Evolutionary conservation across 2,797 vertebrate genomes (phyloP), one percentile per base, ranked within the genome.

Genomic region (Darevskia nairensis): DNA sequence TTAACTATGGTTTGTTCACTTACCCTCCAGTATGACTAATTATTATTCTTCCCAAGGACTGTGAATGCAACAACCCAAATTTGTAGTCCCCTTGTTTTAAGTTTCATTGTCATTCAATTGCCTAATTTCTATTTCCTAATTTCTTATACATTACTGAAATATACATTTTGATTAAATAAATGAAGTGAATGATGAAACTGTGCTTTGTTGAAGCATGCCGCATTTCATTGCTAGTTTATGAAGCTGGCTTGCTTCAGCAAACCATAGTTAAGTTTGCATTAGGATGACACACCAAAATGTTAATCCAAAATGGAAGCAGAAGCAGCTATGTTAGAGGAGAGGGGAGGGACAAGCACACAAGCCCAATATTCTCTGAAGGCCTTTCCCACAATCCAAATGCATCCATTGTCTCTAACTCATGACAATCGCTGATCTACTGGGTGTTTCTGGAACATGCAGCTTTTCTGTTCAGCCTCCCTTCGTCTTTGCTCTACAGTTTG

Each of bases 401-500:
- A 77, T 29, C 44, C 75, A 27, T 3, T 44, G 23, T 41, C 41
- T 29, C 4, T n/a, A 78, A 50, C 59, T 93, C 88, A 91, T 93
- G 86, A 92, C 88, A 94, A 92, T 92, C 92, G 83, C 85, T 80
- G 55, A 90, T 92, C 91, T 87, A 89, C 25, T 90, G 86, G 88
- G 86, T 90, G 91, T 82, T 85, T 95, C 91, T 86, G 69, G 85
- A 92, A 90, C 68, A 80, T 77, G 86, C 79, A 74, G 81, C 80
- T 86, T 88, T 90, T 77, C 81, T 93, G 92, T 93, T 55, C 90
- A 94, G 89, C 75, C 88, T 95, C 88, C 88, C 92, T 92, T 95
- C 90, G 95, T 95, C 95, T 91, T 94, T 94, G 95, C 91, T 93
- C 91, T 93, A 91, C 91, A 94, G 95, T 92, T 90, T 91, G 85